Base-by-base conservation (phyloP, 2,113 vertebrate species). In the Megaptera novaeangliae region DNA sequence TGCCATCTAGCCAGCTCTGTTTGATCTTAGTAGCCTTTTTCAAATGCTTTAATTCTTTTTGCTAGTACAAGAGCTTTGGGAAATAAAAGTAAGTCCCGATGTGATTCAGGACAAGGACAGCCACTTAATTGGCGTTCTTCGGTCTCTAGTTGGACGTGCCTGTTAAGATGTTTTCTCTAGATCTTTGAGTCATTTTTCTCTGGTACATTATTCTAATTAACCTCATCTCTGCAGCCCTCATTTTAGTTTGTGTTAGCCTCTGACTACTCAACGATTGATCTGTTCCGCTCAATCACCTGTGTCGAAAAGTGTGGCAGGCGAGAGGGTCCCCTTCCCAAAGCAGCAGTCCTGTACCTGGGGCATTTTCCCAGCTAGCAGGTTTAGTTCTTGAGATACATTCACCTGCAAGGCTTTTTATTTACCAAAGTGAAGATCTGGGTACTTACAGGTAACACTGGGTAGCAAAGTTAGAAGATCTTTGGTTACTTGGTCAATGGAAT, bases 231-330 rank as follows among this genome's bases (percentile, higher is more conserved):
- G n/a, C 96, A 75, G 96, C 86, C 96, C 96, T 97, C 92, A 55
- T 97, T 98, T 95, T 91, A 84, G 96, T 97, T 97, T 89, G 8
- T 95, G 96, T 98, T 98, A 98, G 98, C 97, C 98, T 90, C 96
- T 98, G 98, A 98, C 97, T 97, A 98, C 92, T 95, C 96, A 98
- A 96, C n/a, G 52, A 82, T 97, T 98, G 97, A 97, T 98, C 97
- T 95, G 93, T 98, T 98, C 97, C 90, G 2, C 98, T 98, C 97
- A 97, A 88, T 98, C 97, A 98, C 97, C 96, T 97, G 59, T 98
- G 88, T 92, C 69, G 34, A 94, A 72, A 94, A 78, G 49, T 86
- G 72, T 57, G 59, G 77, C 25, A 15, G 7, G 59, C 0, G 0
- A 69, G 66, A 78, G 59, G 84, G 64, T 93, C 63, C 52, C 52